phyloP scores from a whole-genome alignment of 2,888 invertebrate genomes.

The Ptychoptera albimana region DNA sequence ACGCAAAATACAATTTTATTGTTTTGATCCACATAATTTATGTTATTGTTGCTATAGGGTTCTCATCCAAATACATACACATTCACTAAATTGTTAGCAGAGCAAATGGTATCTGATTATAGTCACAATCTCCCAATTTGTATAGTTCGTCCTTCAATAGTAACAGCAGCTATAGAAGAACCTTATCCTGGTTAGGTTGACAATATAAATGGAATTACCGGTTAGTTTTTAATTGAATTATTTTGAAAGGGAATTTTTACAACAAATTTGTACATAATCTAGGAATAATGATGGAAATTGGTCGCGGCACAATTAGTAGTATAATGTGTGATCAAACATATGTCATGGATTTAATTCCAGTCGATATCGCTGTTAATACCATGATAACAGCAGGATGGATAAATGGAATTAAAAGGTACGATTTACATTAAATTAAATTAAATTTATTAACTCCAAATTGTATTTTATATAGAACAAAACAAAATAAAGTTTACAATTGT shows the following conservation, averaged over 20 bases:
- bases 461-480: constrained; percentile 23
- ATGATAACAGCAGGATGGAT: constrained; percentile 77
- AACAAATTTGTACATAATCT: too few species aligned
- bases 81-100: constrained; percentile 85
- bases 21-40: background rate
- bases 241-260: too few species aligned
- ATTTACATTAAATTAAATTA: too few species aligned
- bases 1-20: constrained; percentile 3
- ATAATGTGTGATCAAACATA: constrained; percentile 59
- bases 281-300: constrained; percentile 65
- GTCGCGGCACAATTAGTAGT: constrained; percentile 65
- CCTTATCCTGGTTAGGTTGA: constrained; percentile 87
- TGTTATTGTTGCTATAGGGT: constrained; percentile 32
- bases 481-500: constrained; percentile 73
- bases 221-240: too few species aligned
- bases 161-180: constrained; percentile 57
- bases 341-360: constrained; percentile 79
- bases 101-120: constrained; percentile 58
- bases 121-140: constrained; percentile 65
- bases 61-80: constrained; percentile 93
- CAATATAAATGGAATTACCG: constrained; percentile 72
- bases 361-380: constrained; percentile 80
- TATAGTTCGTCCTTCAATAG: constrained; percentile 86
- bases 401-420: constrained; percentile 26
- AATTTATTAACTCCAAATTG: background rate